A percentile compares a stretch with the other conserved stretches of the same genome.
These are phyloP conservation scores for Urosaurus nigricauda DNA, from an alignment of 2,797 vertebrate species.

Conservation along the genomic window DNA sequence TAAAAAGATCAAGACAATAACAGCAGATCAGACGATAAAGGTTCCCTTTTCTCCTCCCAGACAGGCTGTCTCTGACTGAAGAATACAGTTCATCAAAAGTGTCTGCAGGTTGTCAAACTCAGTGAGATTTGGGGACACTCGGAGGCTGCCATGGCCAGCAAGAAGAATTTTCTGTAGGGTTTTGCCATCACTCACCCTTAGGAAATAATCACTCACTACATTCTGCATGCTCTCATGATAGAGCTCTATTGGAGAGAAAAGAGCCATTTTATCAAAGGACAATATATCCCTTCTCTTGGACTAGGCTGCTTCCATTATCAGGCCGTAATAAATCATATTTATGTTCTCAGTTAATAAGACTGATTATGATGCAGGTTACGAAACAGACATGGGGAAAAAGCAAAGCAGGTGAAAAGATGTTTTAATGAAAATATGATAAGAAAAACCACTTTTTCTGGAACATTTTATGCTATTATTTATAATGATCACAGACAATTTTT, in stretches of 20 bases:
- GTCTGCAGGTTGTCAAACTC: slow-evolving; percentile 96
- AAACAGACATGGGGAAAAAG: slow-evolving; percentile 77
- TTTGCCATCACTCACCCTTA: slow-evolving; percentile 91
- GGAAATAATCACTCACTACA: slow-evolving; percentile 91
- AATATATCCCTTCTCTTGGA: slow-evolving; percentile 91
- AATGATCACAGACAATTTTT: slow-evolving; percentile 84
- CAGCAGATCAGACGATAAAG: slow-evolving; percentile 85
- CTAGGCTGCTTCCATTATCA: slow-evolving; percentile 88
- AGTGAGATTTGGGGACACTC: slow-evolving; percentile 84
- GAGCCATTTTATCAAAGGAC: slow-evolving; percentile 87
- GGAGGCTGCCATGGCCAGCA: slow-evolving; percentile 88
- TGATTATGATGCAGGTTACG: slow-evolving; percentile 83
- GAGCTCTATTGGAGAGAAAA: slow-evolving; percentile 85
- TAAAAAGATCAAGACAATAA: slow-evolving; percentile 88
- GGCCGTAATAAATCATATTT: slow-evolving; percentile 91
- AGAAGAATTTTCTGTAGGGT: slow-evolving; percentile 90
- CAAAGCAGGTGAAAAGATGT: slow-evolving; percentile 84
- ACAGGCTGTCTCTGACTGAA: slow-evolving; percentile 91
- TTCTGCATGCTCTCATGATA: slow-evolving; percentile 84
- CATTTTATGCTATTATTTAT: slow-evolving; percentile 83
- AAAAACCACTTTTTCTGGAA: slow-evolving; percentile 81
- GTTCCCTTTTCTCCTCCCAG: slow-evolving; percentile 86
- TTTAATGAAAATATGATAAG: slow-evolving; percentile 87
- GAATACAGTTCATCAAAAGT: slow-evolving; percentile 93
- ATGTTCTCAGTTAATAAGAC: slow-evolving; percentile 87